Evolutionary conservation across 2,888 invertebrate species (phyloP), one percentile per base, ranked within the genome.

Genomic region (Polylopha cassiicola): DNA sequence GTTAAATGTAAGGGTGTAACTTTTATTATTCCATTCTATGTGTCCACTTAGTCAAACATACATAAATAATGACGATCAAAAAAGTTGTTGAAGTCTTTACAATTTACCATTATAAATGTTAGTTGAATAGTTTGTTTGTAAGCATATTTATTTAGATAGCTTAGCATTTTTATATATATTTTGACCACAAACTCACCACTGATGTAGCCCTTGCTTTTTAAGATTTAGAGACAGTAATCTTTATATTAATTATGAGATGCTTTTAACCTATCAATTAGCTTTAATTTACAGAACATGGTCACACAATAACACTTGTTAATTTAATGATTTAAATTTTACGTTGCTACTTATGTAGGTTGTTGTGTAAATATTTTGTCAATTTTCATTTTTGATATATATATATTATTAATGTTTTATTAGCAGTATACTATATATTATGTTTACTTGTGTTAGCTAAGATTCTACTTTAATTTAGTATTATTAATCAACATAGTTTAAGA

Each of bases 361-460:
- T 82, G 68, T 81, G 82, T 82, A 82, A 76, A 82, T 82, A 82
- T 61, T 70, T 72, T 59, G n/a, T 57, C 61, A 68, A 66, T 65
- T 69, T 71, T 72, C 64, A n/a, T n/a, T 73, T 77, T 75, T 31
- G 37, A 31, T 42, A 34, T 30, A 29, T 26, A 22, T 34, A 37
- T 37, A 68, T 60, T 55, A 63, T 66, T 64, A 65, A 66, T 64
- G 63, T 72, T 74, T 70, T 68, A 54, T 59, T 61, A 74, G 65
- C 64, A 58, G 62, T 61, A 63, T 58, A 50, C 37, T 27, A 43
- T 49, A 46, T 62, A 65, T n/a, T n/a, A n/a, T 65, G 55, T 62
- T 58, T 64, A 64, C 55, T 64, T 68, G 52, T 44, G 48, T 58
- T 48, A 59, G 62, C 60, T 70, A 67, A 65, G 56, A 48, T 52